Evolutionary conservation across 2,797 vertebrate species (phyloP).

Genomic region (Galaxias olidus): DNA sequence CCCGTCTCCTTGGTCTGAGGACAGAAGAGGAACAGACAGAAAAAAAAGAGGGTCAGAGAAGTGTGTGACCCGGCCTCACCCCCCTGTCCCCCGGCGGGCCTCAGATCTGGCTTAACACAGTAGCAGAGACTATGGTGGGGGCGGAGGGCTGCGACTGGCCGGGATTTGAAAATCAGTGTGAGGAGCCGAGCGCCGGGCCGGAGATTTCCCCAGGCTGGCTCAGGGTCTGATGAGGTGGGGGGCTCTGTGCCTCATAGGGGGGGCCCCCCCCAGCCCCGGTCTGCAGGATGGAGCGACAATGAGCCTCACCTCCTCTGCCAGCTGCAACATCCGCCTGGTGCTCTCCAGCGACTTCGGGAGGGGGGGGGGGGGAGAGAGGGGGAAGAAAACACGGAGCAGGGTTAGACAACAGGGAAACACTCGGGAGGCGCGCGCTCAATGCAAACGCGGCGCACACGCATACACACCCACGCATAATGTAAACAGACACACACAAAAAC

Average conservation of each 20-base stretch:
- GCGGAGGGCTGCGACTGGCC: too few species aligned
- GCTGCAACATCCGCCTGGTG: conserved; percentile 90
- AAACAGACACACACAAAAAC: neutral
- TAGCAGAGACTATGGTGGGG: neutral
- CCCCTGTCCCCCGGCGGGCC: too few species aligned
- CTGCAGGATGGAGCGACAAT: conserved; percentile 1
- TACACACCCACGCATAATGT: neutral
- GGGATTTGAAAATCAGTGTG: too few species aligned
- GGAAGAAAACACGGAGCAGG: too few species aligned
- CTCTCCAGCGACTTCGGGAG: conserved; percentile 92
- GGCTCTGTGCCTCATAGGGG: neutral
- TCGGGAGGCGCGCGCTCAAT: too few species aligned
- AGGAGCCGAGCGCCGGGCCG: too few species aligned
- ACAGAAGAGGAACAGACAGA: conserved; percentile 29
- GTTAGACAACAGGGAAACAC: too few species aligned
- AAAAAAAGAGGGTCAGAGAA: neutral
- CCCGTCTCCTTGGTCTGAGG: conserved; percentile 87
- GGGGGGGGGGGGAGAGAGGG: conserved; percentile 11
- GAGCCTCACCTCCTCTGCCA: conserved; percentile 92
- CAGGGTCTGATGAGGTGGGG: too few species aligned
- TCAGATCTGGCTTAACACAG: too few species aligned
- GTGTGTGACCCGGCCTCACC: neutral
- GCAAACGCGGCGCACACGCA: neutral
- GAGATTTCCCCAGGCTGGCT: too few species aligned
- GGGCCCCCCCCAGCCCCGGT: neutral